These are phyloP conservation scores for Anadara kagoshimensis DNA, from an alignment of 1,140 invertebrate species.

Conservation along the genomic window DNA sequence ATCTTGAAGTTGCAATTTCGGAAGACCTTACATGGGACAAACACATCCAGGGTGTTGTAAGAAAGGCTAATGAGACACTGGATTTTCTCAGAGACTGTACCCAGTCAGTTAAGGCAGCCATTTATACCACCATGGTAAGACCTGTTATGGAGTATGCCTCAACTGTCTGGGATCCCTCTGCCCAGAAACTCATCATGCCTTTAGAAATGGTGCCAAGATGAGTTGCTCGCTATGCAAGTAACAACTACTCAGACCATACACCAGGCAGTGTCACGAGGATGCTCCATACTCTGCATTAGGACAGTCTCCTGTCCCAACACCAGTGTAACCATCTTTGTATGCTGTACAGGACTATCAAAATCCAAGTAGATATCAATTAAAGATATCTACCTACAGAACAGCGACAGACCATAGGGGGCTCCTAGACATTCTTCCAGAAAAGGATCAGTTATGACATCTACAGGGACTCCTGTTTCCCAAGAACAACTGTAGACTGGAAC, in stretches of 20 bases:
- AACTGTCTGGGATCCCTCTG: conserved; percentile 29
- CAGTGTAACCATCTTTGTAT: too few species aligned
- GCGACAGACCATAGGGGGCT: background rate
- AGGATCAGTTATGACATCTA: background rate
- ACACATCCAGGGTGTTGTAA: conserved; percentile 4
- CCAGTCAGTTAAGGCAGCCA: background rate
- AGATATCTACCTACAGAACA: background rate
- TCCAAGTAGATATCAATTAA: background rate
- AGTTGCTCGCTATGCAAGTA: too few species aligned
- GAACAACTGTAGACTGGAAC: conserved; percentile 10
- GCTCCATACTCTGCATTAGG: background rate
- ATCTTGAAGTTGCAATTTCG: background rate
- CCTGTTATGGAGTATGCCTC: conserved; percentile 29
- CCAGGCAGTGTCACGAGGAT: conserved; percentile 2
- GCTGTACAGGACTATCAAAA: background rate
- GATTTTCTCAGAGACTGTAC: conserved; percentile 18
- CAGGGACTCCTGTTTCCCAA: background rate
- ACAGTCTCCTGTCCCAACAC: background rate
- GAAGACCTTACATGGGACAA: too few species aligned
- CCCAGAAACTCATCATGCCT: background rate
- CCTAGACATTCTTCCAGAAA: background rate
- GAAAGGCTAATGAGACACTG: conserved; percentile 7
- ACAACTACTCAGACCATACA: background rate
- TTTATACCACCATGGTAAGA: conserved; percentile 15
- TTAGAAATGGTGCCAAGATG: conserved; percentile 4